Evolutionary conservation across 2,113 vertebrate species (phyloP).

Genomic region (Alligator sinensis): DNA sequence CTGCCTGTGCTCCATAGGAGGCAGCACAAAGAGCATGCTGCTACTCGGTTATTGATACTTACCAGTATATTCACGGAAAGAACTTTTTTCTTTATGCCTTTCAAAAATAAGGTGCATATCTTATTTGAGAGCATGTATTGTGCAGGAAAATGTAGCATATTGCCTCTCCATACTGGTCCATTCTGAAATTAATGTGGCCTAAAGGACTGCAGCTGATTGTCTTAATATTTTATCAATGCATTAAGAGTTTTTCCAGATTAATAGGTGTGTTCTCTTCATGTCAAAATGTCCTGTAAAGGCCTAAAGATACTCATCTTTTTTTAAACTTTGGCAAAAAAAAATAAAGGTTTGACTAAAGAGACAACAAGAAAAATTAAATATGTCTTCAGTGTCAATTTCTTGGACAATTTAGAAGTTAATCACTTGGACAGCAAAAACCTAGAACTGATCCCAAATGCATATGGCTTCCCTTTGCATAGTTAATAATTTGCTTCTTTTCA

Average conservation of each 20-base stretch:
- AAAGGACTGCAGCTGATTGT: background rate
- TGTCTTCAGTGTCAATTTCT: conserved; percentile 47
- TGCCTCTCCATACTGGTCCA: no score
- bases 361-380: background rate
- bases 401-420: conserved; percentile 46
- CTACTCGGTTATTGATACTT: no score
- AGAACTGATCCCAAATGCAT: background rate
- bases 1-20: no score
- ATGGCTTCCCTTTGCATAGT: conserved; percentile 29
- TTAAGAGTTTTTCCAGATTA: background rate
- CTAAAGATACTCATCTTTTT: background rate
- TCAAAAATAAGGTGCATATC: no score
- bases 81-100: no score
- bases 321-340: background rate
- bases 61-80: no score
- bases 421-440: conserved; percentile 2
- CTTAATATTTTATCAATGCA: background rate
- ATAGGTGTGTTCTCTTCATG: background rate
- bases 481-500: conserved; percentile 35
- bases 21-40: no score
- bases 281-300: background rate
- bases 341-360: background rate
- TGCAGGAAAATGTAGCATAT: no score
- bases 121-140: no score
- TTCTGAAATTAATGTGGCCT: background rate